Percentiles rank a stretch among this genome's conserved stretches.
Conservation (phyloP, 2,113 vertebrate species). For the Tretioscincus oriximinensis region DNA sequence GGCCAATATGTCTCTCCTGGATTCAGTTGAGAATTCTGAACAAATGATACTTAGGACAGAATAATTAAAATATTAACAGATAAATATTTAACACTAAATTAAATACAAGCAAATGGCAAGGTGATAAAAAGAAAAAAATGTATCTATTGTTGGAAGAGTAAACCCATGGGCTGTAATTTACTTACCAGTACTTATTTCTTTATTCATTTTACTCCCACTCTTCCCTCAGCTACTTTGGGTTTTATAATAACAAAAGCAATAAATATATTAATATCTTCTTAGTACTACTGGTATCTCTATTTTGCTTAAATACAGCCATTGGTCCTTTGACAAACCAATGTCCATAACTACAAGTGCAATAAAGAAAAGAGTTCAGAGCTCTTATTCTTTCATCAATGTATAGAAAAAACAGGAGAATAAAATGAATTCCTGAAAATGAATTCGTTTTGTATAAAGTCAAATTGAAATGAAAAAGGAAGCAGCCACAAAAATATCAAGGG, state of each 20-base stretch:
- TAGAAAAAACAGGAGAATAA: neutral
- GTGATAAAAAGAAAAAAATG: neutral
- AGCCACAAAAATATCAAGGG: neutral
- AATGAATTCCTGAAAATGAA: neutral
- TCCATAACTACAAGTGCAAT: neutral
- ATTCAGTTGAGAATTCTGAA: neutral
- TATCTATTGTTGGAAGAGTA: constrained; percentile 2
- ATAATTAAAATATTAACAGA: constrained; percentile 20
- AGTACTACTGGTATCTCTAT: no score
- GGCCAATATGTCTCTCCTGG: constrained; percentile 7
- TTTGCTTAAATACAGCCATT: neutral
- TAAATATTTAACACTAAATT: neutral
- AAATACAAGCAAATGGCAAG: neutral
- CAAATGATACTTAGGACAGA: constrained; percentile 12
- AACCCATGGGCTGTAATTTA: neutral
- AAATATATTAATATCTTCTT: no score
- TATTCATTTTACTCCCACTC: no score
- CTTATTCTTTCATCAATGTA: no score
- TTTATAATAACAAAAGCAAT: no score
- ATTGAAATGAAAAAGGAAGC: constrained; percentile 5
- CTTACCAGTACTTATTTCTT: no score
- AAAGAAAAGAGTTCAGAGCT: neutral
- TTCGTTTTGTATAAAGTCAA: neutral
- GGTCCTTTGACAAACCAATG: neutral
- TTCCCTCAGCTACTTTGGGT: no score